Base-by-base conservation (phyloP, 2,888 invertebrate species). In the Bibio marci region DNA sequence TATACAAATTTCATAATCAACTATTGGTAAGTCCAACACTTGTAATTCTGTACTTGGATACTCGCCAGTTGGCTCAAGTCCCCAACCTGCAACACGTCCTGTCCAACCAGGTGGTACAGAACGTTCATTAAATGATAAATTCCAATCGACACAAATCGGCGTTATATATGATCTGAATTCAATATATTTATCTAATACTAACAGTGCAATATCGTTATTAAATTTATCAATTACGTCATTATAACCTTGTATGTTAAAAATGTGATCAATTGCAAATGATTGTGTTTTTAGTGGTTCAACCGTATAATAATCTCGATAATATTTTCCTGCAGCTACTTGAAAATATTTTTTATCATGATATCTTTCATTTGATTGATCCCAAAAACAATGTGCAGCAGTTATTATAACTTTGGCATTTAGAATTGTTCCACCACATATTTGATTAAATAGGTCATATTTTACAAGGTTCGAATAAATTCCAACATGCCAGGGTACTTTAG, bases 121-220 rank as follows among this genome's bases (percentile, higher is more conserved):
- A 15, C 43, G 39, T 2, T 45, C 39, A 26, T 40, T 44, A 19
- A 30, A 47, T 4, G 15, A n/a, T n/a, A 40, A 41, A 35, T 45
- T 35, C 49, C 50, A 51, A 17, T 53, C 50, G 4, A 55, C 45
- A 44, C 63, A 63, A 10, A 61, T 53, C n/a, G 59, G 58, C 39
- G 53, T 54, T 8, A 61, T 54, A 11, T 53, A 48, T 26, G 46
- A 43, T 2, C 54, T 50, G 27, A 56, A 50, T 11, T 39, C 42
- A 26, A 63, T 51, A 11, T 43, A 34, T n/a, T 45, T 44, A 30
- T 47, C 45, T 17, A 59, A 42, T n/a, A 54, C 44, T n/a, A 62
- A 22, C 4, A 61, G 38, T 1, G 59, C 59, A 37, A 63, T 52
- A 45, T 63, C 63, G 8, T 46, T 45, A 17, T 41, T 39, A 38